A percentile compares a stretch with the other conserved stretches of the same genome.
Evolutionary conservation across 1,140 invertebrate species (phyloP).

Genomic region (Drosophila tsacasi): DNA sequence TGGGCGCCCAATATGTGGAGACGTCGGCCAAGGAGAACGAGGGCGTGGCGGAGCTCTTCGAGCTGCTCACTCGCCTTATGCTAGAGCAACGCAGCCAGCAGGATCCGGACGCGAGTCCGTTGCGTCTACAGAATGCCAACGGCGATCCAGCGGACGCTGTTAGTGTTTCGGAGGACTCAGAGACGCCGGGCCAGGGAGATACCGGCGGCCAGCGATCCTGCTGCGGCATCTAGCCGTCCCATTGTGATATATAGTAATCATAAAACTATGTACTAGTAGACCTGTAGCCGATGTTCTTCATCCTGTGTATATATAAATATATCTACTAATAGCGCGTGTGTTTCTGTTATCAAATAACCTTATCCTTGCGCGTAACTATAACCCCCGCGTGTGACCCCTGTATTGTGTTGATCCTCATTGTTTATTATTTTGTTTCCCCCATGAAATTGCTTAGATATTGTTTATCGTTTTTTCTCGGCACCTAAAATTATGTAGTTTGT

Average conservation of each 20-base stretch:
- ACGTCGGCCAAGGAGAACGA: slow-evolving; percentile 98
- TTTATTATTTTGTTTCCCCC: background rate
- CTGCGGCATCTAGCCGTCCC: slow-evolving; percentile 79
- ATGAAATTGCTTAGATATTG: slow-evolving; percentile 14
- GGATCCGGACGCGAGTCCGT: slow-evolving; percentile 79
- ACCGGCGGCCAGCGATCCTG: slow-evolving; percentile 77
- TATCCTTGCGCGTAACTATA: background rate
- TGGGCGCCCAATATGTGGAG: slow-evolving; percentile 97
- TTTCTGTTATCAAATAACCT: slow-evolving; percentile 35
- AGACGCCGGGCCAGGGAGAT: slow-evolving; percentile 85
- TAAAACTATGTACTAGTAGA: slow-evolving; percentile 55
- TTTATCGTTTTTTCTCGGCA: slow-evolving; percentile 26
- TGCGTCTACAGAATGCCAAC: slow-evolving; percentile 57
- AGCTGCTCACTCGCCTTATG: slow-evolving; percentile 90
- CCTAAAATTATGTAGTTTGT: slow-evolving; percentile 13
- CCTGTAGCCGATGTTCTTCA: slow-evolving; percentile 54
- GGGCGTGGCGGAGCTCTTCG: slow-evolving; percentile 97
- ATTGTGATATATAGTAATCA: slow-evolving; percentile 73
- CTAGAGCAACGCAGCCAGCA: slow-evolving; percentile 55
- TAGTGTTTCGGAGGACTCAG: slow-evolving; percentile 40
- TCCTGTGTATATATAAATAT: slow-evolving; percentile 25
- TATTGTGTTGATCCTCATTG: slow-evolving; percentile 19
- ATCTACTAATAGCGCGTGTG: slow-evolving; percentile 26
- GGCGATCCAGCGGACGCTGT: slow-evolving; percentile 25
- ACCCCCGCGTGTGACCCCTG: background rate